These are phyloP conservation scores for Procavia capensis DNA, from an alignment of 2,113 vertebrate species.

Conservation along the genomic window DNA sequence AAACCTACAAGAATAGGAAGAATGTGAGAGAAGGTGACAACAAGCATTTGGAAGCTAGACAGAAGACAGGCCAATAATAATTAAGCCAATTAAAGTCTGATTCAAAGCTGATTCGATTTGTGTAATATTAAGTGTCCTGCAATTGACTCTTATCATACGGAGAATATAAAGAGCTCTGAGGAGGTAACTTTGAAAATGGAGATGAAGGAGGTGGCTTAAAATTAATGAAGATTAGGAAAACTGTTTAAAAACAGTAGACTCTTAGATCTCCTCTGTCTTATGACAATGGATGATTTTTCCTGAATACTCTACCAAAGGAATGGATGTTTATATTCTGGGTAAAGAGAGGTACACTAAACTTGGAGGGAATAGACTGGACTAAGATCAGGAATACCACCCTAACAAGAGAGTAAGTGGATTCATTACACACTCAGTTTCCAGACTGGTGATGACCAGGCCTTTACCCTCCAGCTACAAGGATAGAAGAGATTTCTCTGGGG, in stretches of 20 bases:
- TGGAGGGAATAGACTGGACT: background rate
- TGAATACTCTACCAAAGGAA: background rate
- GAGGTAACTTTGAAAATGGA: background rate
- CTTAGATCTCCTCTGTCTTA: background rate
- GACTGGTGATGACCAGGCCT: background rate
- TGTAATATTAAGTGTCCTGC: background rate
- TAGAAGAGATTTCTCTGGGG: background rate
- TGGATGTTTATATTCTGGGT: background rate
- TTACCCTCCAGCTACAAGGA: background rate
- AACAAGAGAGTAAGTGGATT: background rate
- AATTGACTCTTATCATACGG: no score
- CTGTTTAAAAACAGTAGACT: background rate
- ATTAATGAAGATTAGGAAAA: background rate
- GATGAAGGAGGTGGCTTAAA: background rate
- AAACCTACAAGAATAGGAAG: background rate
- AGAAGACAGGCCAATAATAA: constrained; percentile 12
- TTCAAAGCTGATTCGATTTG: background rate
- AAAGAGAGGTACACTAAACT: background rate
- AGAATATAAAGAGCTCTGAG: no score
- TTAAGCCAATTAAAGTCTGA: background rate
- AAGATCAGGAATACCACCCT: background rate
- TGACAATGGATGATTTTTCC: background rate
- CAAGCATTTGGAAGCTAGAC: background rate
- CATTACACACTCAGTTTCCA: background rate
- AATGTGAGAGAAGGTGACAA: background rate